Percentiles rank a stretch among this genome's conserved stretches.
phyloP scores from a whole-genome alignment of 2,797 vertebrate species.

The Sciurus carolinensis region DNA sequence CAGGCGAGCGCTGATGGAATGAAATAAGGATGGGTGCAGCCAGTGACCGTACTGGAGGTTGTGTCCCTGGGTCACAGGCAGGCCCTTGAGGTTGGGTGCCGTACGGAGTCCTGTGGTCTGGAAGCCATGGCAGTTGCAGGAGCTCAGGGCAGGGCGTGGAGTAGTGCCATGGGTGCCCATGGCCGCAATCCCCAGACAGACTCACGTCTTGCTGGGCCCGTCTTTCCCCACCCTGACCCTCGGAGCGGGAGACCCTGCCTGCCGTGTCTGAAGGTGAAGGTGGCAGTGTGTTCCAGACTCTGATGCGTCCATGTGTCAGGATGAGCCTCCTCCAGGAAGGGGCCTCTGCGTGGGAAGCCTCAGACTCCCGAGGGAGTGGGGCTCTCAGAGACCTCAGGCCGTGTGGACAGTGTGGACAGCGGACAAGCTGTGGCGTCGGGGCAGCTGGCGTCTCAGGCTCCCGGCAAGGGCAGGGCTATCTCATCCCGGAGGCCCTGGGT shows the following conservation, averaged over 20 bases:
- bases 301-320: background rate
- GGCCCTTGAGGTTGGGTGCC: background rate
- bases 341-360: background rate
- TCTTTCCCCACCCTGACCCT: accelerated
- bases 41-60: background rate
- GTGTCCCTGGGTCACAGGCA: background rate
- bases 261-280: background rate
- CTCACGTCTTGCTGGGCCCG: background rate
- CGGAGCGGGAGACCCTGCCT: background rate
- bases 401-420: background rate
- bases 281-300: background rate
- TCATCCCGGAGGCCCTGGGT: background rate
- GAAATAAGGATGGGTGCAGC: background rate
- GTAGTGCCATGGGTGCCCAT: background rate
- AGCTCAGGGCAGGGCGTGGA: background rate
- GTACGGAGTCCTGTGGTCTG: background rate
- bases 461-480: background rate
- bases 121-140: accelerated
- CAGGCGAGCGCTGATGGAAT: background rate
- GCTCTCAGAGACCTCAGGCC: background rate
- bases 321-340: background rate
- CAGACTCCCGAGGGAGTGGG: accelerated
- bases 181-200: background rate
- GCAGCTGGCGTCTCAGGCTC: background rate
- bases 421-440: background rate